These are phyloP conservation scores for Agelaius phoeniceus DNA, from an alignment of 2,113 vertebrate genomes.

Conservation along the genomic window DNA sequence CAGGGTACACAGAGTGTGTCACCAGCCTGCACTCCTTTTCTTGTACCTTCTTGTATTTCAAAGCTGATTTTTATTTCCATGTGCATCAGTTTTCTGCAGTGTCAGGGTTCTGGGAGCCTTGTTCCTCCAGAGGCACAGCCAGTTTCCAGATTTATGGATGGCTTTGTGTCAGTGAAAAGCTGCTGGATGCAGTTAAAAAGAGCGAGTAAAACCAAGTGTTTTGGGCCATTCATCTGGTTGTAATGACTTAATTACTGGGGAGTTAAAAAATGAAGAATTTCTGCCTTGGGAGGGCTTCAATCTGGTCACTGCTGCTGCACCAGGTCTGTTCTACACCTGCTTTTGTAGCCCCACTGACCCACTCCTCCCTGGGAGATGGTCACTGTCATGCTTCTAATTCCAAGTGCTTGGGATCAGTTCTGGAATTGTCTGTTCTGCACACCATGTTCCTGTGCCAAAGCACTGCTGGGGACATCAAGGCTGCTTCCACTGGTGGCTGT, in stretches of 20 bases:
- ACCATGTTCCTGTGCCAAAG: fast-evolving
- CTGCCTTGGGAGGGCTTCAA: background rate
- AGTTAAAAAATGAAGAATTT: background rate
- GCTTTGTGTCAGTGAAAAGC: background rate
- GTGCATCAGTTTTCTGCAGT: background rate
- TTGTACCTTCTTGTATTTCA: background rate
- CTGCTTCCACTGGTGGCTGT: background rate
- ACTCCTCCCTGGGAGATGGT: background rate
- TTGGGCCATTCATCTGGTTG: background rate
- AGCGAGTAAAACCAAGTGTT: background rate
- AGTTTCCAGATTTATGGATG: background rate
- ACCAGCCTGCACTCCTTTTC: background rate
- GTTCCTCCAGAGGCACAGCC: background rate
- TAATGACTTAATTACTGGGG: background rate
- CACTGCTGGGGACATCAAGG: fast-evolving
- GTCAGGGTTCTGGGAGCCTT: background rate
- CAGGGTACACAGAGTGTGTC: fast-evolving
- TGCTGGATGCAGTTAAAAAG: background rate
- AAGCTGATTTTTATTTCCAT: background rate
- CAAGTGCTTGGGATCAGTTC: background rate
- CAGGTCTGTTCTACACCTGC: background rate
- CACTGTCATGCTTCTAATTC: background rate
- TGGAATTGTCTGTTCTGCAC: background rate
- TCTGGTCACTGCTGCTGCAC: background rate
- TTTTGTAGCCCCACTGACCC: background rate